Evolutionary conservation across 2,113 vertebrate species (phyloP).

Genomic region (Actenoides lindsayi): DNA sequence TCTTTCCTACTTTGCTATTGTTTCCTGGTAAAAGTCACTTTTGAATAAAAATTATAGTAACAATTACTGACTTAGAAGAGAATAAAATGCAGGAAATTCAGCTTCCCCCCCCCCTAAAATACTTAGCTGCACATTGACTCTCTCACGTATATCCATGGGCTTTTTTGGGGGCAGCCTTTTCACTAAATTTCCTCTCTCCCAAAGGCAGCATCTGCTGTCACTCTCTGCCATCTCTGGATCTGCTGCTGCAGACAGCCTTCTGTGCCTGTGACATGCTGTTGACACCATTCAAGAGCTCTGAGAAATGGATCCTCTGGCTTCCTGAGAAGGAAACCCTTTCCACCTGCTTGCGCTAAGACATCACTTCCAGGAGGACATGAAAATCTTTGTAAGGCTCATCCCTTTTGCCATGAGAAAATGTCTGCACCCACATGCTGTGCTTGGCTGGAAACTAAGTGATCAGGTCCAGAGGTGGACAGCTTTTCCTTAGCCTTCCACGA

Average conservation of each 20-base stretch:
- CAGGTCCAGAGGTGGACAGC: not conserved
- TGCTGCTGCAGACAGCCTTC: not conserved
- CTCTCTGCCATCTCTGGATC: not conserved
- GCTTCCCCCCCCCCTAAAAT: too few species aligned
- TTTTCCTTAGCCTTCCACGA: not conserved
- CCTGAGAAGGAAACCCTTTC: not conserved
- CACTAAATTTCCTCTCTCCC: not conserved
- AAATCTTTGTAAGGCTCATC: not conserved
- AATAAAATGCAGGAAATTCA: not conserved
- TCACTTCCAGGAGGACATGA: rapidly evolving
- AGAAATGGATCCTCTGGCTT: not conserved
- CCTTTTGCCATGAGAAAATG: not conserved
- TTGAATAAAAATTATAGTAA: not conserved
- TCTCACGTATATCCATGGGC: not conserved
- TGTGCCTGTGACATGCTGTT: not conserved
- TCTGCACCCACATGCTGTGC: not conserved
- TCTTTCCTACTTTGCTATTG: not conserved
- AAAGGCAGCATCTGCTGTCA: constrained; percentile 26
- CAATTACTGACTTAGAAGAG: not conserved
- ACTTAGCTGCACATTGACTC: not conserved
- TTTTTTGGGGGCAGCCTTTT: not conserved
- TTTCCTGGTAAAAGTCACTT: not conserved
- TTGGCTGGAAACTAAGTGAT: not conserved
- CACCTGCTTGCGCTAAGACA: not conserved
- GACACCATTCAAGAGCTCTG: not conserved